Evolutionary conservation across 1,140 invertebrate species (phyloP).

Genomic region (Pantala flavescens): DNA sequence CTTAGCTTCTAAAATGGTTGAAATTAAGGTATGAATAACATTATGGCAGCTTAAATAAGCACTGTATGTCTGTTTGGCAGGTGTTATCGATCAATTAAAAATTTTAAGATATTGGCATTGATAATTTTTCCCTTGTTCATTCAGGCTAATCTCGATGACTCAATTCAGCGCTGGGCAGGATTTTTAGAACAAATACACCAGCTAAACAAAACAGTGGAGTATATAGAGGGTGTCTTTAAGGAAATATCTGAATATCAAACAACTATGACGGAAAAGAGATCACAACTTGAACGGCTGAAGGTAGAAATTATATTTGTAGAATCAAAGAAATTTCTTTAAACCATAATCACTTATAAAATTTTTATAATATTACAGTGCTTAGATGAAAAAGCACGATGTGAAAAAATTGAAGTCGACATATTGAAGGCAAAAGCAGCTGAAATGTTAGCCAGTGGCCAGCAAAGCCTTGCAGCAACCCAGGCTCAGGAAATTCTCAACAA

Average conservation of each 20-base stretch:
- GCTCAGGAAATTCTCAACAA: slow-evolving; percentile 73
- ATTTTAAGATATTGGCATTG: not conserved
- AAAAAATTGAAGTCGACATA: slow-evolving; percentile 84
- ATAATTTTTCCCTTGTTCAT: slow-evolving; percentile 12
- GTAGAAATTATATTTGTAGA: slow-evolving; percentile 26
- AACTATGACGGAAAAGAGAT: slow-evolving; percentile 72
- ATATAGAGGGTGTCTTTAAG: slow-evolving; percentile 57
- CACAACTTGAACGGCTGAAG: slow-evolving; percentile 75
- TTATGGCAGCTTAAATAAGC: not conserved
- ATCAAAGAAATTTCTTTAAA: not conserved
- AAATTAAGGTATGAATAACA: slow-evolving; percentile 52
- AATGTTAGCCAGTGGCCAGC: slow-evolving; percentile 73
- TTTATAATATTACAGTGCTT: slow-evolving; percentile 32
- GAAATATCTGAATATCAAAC: slow-evolving; percentile 66
- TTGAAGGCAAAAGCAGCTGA: slow-evolving; percentile 77
- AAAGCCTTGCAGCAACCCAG: slow-evolving; percentile 68
- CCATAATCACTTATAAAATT: not conserved
- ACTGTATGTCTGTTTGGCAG: not conserved
- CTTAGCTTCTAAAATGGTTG: slow-evolving; percentile 76
- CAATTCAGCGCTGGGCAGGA: slow-evolving; percentile 79
- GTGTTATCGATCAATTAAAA: too few relatives aligned
- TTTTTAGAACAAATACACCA: slow-evolving; percentile 79
- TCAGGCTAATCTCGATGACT: slow-evolving; percentile 68
- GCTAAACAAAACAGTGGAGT: slow-evolving; percentile 69
- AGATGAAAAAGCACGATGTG: slow-evolving; percentile 80